Conservation (phyloP, 2,113 vertebrate species). For the Rhizomys pruinosus region DNA sequence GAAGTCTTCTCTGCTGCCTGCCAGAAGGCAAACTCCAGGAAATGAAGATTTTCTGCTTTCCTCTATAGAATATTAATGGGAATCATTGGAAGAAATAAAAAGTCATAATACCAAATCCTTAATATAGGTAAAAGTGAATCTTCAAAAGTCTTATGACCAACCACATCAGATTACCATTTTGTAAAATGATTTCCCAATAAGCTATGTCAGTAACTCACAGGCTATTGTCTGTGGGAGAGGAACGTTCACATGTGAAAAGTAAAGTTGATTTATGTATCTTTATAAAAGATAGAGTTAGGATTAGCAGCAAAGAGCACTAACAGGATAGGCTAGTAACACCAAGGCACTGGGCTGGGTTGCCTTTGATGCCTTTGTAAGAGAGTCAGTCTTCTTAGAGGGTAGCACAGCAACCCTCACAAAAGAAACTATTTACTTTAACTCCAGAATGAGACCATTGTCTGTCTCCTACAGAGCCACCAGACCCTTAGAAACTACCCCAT, state of each 20-base stretch:
- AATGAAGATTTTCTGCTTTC: background rate
- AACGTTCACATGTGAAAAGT: background rate
- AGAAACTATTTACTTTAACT: background rate
- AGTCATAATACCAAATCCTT: background rate
- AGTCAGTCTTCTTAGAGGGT: background rate
- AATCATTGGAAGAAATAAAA: no score
- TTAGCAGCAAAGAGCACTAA: background rate
- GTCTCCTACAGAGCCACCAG: background rate
- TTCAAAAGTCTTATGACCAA: background rate
- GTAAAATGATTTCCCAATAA: background rate
- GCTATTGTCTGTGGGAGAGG: background rate
- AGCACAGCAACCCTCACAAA: background rate
- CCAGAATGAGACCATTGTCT: no score
- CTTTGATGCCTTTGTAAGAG: background rate
- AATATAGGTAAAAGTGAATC: background rate
- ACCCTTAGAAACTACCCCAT: no score
- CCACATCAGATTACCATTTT: no score
- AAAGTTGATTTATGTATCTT: background rate
- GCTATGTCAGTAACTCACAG: background rate
- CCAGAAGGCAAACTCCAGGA: background rate
- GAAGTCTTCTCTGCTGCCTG: background rate
- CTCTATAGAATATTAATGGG: no score
- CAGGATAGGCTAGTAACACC: background rate
- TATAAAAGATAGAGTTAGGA: no score
- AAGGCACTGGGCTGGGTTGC: background rate